A percentile compares a stretch with the other conserved stretches of the same genome.
Conservation (phyloP, 2,113 vertebrate species). For the Plecotus auritus region DNA sequence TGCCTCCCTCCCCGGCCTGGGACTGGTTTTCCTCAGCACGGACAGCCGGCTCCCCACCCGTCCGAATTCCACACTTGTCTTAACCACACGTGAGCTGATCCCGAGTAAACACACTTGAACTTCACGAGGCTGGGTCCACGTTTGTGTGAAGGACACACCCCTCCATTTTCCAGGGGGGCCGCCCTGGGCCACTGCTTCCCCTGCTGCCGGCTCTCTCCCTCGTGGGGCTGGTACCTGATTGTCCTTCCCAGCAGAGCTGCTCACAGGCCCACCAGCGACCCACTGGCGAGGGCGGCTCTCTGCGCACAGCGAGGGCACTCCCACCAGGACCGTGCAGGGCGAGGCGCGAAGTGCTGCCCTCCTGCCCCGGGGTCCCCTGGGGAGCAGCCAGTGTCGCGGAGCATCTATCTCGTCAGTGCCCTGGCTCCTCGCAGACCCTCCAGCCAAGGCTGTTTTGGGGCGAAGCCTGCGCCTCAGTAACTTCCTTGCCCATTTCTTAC, state of each 20-base stretch:
- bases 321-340: too few relatives aligned
- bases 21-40: constrained; percentile 7
- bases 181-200: background rate
- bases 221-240: background rate
- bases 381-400: background rate
- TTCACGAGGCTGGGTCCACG: background rate
- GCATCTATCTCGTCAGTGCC: background rate
- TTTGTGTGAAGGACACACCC: background rate
- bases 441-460: background rate
- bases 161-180: background rate
- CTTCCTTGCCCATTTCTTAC: background rate
- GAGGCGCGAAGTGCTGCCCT: background rate
- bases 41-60: background rate
- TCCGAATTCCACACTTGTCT: background rate
- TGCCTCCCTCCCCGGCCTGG: background rate
- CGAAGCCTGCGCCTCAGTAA: background rate
- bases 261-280: background rate
- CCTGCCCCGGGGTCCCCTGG: background rate
- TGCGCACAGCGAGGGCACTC: background rate
- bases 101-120: constrained; percentile 45
- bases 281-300: background rate
- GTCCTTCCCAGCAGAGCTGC: background rate
- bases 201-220: background rate
- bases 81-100: constrained; percentile 8
- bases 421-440: background rate